Percentiles rank a stretch among this genome's conserved stretches.
phyloP scores from a whole-genome alignment of 2,113 vertebrate species.

The Hippocampus barbouri region DNA sequence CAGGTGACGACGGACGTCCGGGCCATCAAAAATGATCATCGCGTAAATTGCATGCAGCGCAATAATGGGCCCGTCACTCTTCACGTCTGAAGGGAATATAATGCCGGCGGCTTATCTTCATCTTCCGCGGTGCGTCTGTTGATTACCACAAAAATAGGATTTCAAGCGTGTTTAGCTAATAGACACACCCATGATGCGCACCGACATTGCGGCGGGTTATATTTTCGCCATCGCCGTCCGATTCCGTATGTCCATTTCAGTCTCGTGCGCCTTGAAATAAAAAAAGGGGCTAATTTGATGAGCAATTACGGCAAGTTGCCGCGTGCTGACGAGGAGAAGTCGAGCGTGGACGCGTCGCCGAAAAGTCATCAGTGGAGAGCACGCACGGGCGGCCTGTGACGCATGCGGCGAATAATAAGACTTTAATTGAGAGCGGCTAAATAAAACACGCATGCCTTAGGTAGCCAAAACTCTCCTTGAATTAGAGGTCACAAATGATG shows the following conservation, averaged over 20 bases:
- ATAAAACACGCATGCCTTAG: constrained; percentile 42
- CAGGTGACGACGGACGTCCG: constrained; percentile 51
- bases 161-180: constrained; percentile 61
- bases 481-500: constrained; percentile 59
- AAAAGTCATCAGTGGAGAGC: constrained; percentile 22
- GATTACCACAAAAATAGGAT: constrained; percentile 64
- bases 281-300: constrained; percentile 47
- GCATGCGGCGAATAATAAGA: constrained; percentile 22
- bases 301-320: constrained; percentile 51
- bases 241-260: constrained; percentile 57
- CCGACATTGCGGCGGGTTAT: constrained; percentile 16
- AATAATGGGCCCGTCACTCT: constrained; percentile 69
- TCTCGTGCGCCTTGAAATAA: constrained; percentile 40
- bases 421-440: constrained; percentile 35
- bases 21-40: constrained; percentile 70
- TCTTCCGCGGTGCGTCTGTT: constrained; percentile 59
- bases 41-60: constrained; percentile 64
- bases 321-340: constrained; percentile 6
- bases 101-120: constrained; percentile 59
- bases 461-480: constrained; percentile 34
- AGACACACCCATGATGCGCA: constrained; percentile 29
- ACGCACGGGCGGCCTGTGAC: background rate
- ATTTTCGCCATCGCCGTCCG: constrained; percentile 49
- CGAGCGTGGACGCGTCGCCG: constrained; percentile 15
- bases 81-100: constrained; percentile 59